A percentile compares a stretch with the other conserved stretches of the same genome.
These are phyloP conservation scores for Papilio polyxenes DNA, from an alignment of 1,140 invertebrate genomes.

Conservation along the genomic window DNA sequence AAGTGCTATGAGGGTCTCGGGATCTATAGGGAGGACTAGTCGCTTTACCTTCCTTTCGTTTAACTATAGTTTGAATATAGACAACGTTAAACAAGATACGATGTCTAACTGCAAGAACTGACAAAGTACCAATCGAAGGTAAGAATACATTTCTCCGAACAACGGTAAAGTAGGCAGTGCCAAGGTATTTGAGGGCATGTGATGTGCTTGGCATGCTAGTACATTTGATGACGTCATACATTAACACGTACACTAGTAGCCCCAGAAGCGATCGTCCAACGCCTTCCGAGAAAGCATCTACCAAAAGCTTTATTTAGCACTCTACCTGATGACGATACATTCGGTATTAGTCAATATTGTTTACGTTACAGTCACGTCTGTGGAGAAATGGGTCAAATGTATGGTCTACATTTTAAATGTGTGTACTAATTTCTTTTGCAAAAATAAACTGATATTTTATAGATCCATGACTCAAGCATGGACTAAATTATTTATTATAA, in stretches of 20 bases:
- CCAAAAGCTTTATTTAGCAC: neutral
- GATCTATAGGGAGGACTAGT: too few species aligned
- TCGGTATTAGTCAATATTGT: neutral
- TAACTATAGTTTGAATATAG: neutral
- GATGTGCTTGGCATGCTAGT: neutral
- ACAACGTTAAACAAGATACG: neutral
- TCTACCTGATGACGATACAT: neutral
- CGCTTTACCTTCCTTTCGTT: neutral
- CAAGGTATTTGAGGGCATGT: slow-evolving; percentile 12
- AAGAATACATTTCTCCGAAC: slow-evolving; percentile 8
- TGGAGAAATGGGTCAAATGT: neutral
- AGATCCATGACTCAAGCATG: too few species aligned
- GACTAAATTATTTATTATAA: too few species aligned
- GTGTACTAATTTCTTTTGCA: neutral
- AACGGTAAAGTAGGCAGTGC: slow-evolving; percentile 12
- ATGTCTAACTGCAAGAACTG: neutral
- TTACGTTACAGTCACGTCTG: slow-evolving; percentile 3
- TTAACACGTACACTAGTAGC: neutral
- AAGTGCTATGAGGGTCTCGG: too few species aligned
- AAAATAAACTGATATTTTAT: neutral
- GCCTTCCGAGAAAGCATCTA: slow-evolving; percentile 2
- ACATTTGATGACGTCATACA: neutral
- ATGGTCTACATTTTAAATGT: neutral
- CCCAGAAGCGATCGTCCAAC: neutral
- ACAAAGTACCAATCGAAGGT: neutral